These are phyloP conservation scores for Thalpophila matura DNA, from an alignment of 2,888 invertebrate species.

Conservation along the genomic window DNA sequence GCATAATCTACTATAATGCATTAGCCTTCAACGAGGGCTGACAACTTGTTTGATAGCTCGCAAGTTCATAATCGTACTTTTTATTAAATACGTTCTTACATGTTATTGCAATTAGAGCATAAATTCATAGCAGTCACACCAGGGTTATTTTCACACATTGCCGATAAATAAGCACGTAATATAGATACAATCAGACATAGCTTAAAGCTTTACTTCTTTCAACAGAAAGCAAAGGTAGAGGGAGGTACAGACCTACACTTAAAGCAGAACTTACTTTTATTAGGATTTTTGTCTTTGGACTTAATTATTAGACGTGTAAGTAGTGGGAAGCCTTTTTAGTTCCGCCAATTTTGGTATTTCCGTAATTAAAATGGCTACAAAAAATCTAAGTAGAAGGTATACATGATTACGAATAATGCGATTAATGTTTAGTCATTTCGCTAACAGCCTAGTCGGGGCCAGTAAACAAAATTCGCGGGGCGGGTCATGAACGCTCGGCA, in stretches of 20 bases:
- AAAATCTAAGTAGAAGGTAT: slow-evolving; percentile 63
- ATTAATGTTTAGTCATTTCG: slow-evolving; percentile 72
- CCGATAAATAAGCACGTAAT: not conserved
- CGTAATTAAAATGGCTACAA: slow-evolving; percentile 59
- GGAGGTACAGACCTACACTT: not conserved
- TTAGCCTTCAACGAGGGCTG: slow-evolving; percentile 30
- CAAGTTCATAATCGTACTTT: slow-evolving; percentile 25
- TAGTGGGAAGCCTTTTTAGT: slow-evolving; percentile 33
- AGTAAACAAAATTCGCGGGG: slow-evolving; percentile 81
- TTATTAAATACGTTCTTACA: slow-evolving; percentile 31
- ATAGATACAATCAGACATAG: not conserved
- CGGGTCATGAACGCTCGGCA: slow-evolving; percentile 83
- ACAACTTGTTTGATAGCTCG: slow-evolving; percentile 43
- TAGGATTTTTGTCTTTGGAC: not conserved
- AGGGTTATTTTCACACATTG: slow-evolving; percentile 8
- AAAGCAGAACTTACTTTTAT: slow-evolving; percentile 8
- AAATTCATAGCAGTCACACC: slow-evolving; percentile 2
- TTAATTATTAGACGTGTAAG: slow-evolving; percentile 9
- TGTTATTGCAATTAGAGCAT: slow-evolving; percentile 28
- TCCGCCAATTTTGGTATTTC: slow-evolving; percentile 53
- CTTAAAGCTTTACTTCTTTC: not conserved
- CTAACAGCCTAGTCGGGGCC: slow-evolving; percentile 68
- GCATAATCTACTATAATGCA: too few relatives aligned
- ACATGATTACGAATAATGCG: slow-evolving; percentile 67
- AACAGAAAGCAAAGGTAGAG: not conserved